Evolutionary conservation across 2,113 vertebrate species (phyloP).

Genomic region (Clarias batrachus): DNA sequence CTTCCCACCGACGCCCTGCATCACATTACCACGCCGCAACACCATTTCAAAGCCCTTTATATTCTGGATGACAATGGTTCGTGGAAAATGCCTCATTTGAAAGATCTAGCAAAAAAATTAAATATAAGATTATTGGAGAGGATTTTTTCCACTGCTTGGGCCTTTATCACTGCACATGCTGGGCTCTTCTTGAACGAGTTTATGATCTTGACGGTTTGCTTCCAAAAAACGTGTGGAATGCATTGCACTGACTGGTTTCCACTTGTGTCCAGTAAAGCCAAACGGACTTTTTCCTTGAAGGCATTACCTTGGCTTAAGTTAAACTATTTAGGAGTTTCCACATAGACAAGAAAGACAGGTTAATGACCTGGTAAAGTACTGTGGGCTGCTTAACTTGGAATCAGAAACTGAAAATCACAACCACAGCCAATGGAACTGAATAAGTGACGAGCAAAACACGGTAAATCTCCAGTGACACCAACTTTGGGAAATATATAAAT

Average conservation of each 20-base stretch:
- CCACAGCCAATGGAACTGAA: not conserved
- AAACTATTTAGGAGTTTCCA: not conserved
- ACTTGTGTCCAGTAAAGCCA: slow-evolving; percentile 46
- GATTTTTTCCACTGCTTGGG: slow-evolving; percentile 27
- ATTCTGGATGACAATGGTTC: not conserved
- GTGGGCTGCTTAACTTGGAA: not conserved
- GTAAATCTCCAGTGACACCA: slow-evolving; percentile 9
- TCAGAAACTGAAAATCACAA: slow-evolving; percentile 10
- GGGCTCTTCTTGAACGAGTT: slow-evolving; percentile 51
- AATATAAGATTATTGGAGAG: not conserved
- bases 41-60: not conserved
- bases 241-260: slow-evolving; percentile 36
- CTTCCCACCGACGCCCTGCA: not conserved
- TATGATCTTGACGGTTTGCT: slow-evolving; percentile 58
- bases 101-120: not conserved
- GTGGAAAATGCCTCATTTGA: slow-evolving; percentile 4
- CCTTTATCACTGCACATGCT: slow-evolving; percentile 53
- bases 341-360: not conserved
- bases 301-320: slow-evolving; percentile 39
- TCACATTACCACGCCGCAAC: not conserved
- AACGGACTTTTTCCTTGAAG: slow-evolving; percentile 43
- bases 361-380: not conserved
- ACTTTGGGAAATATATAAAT: not conserved
- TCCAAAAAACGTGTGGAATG: slow-evolving; percentile 65
- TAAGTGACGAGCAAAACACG: not conserved